Conservation (phyloP, 2,113 vertebrate genomes). For the Vicugna pacos region DNA sequence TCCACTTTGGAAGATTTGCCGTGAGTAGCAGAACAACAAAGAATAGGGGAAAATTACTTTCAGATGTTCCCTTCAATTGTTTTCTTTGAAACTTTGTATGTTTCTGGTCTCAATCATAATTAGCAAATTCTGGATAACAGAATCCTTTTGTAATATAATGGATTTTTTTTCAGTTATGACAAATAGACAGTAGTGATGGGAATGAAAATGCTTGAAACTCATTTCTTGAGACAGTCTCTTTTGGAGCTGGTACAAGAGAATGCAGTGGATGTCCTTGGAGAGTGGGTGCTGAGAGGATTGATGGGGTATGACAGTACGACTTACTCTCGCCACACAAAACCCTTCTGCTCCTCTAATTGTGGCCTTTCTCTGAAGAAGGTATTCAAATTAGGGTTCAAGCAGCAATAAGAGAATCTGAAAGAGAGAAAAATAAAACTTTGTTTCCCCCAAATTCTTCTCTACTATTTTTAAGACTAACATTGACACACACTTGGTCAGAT, state of each 20-base stretch:
- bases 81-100: conserved; percentile 69
- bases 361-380: conserved; percentile 38
- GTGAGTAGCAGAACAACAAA: conserved; percentile 89
- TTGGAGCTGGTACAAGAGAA: not conserved
- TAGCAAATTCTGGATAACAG: conserved; percentile 66
- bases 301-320: not conserved
- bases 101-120: conserved; percentile 63
- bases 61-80: conserved; percentile 49
- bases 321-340: not conserved
- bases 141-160: conserved; percentile 58
- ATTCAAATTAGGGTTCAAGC: conserved; percentile 40
- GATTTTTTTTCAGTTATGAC: conserved; percentile 53
- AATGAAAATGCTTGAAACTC: conserved; percentile 51
- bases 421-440: conserved; percentile 33
- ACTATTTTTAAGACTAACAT: not conserved
- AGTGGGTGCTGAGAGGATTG: not conserved
- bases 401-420: conserved; percentile 28
- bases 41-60: conserved; percentile 66
- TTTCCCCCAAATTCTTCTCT: conserved; percentile 26
- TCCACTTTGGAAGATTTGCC: conserved; percentile 95
- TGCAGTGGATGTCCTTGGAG: not conserved
- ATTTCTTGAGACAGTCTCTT: conserved; percentile 8
- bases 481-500: conserved; percentile 15
- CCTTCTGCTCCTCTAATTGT: not conserved
- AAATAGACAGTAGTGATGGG: conserved; percentile 24